Evolutionary conservation across 2,797 vertebrate species (phyloP), one percentile per base, ranked within the genome.

Genomic region (Corythornis leucogaster): DNA sequence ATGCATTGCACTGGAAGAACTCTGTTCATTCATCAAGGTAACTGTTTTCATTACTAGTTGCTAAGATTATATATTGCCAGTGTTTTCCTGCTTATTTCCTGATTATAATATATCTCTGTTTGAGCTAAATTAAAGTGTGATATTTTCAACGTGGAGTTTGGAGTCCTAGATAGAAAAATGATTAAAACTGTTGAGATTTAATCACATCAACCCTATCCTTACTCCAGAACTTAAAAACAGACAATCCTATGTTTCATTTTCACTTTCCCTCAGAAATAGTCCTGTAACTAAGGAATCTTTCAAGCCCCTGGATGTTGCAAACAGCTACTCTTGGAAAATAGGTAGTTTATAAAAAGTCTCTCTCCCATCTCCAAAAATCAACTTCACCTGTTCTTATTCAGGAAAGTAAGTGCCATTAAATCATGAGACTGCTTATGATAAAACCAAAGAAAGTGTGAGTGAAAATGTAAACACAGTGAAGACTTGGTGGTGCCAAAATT

Each of bases 391-490:
- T 66, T 89, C 78, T 81, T 51, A 74, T 59, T 87, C 84, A 90
- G 66, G 35, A 93, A 94, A 67, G 30, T 28, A 87, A 84, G 46
- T 42, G 30, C 68, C 71, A 88, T 92, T 94, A 94, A 94, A 79
- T 95, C 73, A 92, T 50, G 67, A 85, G 88, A 90, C 84, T 87
- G 74, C 62, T 87, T 90, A 87, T 66, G 79, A 95, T 86, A 95
- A 85, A 96, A 83, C 90, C 66, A 33, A 93, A 95, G 90, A 93
- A 94, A 95, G 84, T 95, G 84, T 94, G 87, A 96, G 85, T 85
- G 88, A 92, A 94, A 95, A 91, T 63, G 53, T 92, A 97, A 95
- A 93, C 87, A 90, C 31, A 71, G 63, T 55, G 93, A 94, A 28
- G 71, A 86, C 70, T 71, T 6, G 1, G 16, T 92, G 85, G 87